Percentiles rank a stretch among this genome's conserved stretches.
These are phyloP conservation scores for Tricholaema leucomelas DNA, from an alignment of 2,113 vertebrate species.

Conservation along the genomic window DNA sequence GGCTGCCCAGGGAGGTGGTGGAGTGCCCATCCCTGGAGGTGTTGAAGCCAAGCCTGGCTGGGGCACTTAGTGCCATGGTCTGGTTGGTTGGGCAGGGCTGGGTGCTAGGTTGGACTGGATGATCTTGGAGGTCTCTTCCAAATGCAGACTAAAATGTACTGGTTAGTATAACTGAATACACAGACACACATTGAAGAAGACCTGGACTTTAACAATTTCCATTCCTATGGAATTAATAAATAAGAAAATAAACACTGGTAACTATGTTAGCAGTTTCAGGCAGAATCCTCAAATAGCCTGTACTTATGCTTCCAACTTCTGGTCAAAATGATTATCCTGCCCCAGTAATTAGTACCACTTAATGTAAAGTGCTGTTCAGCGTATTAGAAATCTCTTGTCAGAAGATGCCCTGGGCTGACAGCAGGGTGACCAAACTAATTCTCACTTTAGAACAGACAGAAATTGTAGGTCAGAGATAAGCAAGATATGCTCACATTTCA, in stretches of 20 bases:
- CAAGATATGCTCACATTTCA: constrained; percentile 42
- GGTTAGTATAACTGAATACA: neutral
- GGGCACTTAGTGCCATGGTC: too few species aligned
- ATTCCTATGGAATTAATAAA: neutral
- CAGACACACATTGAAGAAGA: neutral
- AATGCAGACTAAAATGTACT: neutral
- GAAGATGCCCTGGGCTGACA: constrained; percentile 67
- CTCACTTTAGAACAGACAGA: constrained; percentile 43
- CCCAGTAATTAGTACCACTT: constrained; percentile 63
- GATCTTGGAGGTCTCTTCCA: too few species aligned
- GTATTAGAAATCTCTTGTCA: constrained; percentile 68
- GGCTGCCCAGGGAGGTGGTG: too few species aligned
- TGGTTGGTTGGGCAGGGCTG: too few species aligned
- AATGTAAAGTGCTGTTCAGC: constrained; percentile 57
- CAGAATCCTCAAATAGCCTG: constrained; percentile 17
- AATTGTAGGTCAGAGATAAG: constrained; percentile 60
- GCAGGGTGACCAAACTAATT: constrained; percentile 70
- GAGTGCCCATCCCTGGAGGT: too few species aligned
- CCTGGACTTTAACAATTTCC: neutral
- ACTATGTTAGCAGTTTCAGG: constrained; percentile 1
- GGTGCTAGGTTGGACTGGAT: too few species aligned
- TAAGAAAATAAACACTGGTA: constrained; percentile 1
- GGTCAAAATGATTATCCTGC: constrained; percentile 56
- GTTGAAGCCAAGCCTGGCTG: too few species aligned
- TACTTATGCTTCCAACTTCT: constrained; percentile 11